phyloP scores from a whole-genome alignment of 1,140 invertebrate species.

The Conus betulinus region DNA sequence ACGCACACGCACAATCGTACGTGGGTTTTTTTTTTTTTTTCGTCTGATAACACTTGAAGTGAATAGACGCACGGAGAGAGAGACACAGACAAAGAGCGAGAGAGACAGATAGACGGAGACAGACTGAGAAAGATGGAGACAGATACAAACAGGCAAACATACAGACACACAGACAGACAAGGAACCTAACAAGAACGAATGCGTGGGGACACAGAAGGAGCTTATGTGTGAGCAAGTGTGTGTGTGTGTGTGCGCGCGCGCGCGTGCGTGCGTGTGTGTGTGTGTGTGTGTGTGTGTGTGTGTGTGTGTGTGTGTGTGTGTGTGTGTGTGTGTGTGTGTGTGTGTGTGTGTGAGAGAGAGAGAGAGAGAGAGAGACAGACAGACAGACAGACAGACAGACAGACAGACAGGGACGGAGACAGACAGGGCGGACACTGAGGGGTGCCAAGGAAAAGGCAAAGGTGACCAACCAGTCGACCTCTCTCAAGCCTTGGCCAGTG shows the following conservation, averaged over 20 bases:
- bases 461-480: too few relatives aligned
- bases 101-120: background rate
- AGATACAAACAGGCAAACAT: background rate
- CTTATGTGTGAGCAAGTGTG: too few relatives aligned
- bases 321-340: background rate
- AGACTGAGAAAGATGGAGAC: background rate
- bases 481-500: too few relatives aligned
- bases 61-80: background rate
- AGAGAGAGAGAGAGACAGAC: constrained; percentile 2
- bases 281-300: too few relatives aligned
- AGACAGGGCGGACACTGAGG: background rate
- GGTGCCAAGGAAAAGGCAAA: background rate
- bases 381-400: constrained; percentile 14
- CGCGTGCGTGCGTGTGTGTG: too few relatives aligned
- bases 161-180: background rate
- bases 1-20: too few relatives aligned
- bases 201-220: background rate
- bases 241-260: too few relatives aligned
- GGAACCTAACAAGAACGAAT: background rate
- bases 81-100: background rate
- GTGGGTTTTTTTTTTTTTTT: too few relatives aligned
- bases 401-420: constrained; percentile 4
- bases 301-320: background rate
- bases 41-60: too few relatives aligned
- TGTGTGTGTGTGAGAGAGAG: background rate